A percentile compares a stretch with the other conserved stretches of the same genome.
phyloP scores from a whole-genome alignment of 2,797 vertebrate species.

The Holocentrus rufus region DNA sequence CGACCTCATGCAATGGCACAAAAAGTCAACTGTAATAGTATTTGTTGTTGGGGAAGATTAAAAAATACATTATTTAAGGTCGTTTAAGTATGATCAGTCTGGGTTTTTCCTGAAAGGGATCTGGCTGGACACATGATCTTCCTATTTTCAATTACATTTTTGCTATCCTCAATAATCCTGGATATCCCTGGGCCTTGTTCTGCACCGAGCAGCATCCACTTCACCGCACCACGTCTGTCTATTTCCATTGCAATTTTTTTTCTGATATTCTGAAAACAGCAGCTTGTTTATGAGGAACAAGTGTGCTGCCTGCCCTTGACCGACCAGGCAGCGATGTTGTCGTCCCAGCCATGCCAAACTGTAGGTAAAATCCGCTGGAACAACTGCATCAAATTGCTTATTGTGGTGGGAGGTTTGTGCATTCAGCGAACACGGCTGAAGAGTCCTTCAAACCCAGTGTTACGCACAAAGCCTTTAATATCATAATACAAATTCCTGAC shows the following conservation, averaged over 20 bases:
- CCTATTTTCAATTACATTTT: slow-evolving; percentile 65
- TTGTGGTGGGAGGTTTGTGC: slow-evolving; percentile 47
- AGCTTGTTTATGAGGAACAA: slow-evolving; percentile 18
- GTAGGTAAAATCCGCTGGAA: slow-evolving; percentile 40
- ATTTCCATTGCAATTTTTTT: neutral
- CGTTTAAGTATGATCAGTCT: slow-evolving; percentile 42
- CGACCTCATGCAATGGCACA: slow-evolving; percentile 15
- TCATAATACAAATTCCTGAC: slow-evolving; percentile 40
- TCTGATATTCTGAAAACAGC: neutral
- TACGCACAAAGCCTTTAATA: slow-evolving; percentile 45
- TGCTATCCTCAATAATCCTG: slow-evolving; percentile 53
- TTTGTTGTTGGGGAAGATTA: slow-evolving; percentile 41
- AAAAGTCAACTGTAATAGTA: neutral
- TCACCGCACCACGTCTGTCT: neutral
- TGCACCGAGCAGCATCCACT: neutral
- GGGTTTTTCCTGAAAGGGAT: slow-evolving; percentile 57
- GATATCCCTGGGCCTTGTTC: slow-evolving; percentile 14
- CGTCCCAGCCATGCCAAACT: slow-evolving; percentile 1
- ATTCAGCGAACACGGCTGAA: slow-evolving; percentile 22
- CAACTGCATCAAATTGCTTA: slow-evolving; percentile 49
- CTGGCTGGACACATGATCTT: slow-evolving; percentile 49
- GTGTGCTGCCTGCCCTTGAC: slow-evolving; percentile 21
- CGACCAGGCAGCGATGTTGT: slow-evolving; percentile 19
- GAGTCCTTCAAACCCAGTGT: slow-evolving; percentile 40
- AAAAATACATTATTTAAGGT: slow-evolving; percentile 63